phyloP scores from a whole-genome alignment of 2,888 invertebrate genomes.

The Ormyrus labotus region DNA sequence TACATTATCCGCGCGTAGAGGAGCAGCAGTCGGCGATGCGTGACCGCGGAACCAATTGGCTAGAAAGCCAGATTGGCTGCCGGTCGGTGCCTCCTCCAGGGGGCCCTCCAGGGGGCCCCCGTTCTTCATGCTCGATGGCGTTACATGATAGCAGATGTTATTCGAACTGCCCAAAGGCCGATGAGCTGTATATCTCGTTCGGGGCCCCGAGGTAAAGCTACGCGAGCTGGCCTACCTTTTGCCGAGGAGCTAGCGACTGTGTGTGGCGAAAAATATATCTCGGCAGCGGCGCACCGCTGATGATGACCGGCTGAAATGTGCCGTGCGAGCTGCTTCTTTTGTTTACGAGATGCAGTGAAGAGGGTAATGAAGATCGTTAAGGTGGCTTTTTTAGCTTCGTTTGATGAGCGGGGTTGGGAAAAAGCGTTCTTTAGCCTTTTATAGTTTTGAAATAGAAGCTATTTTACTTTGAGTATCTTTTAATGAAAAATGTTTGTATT shows the following conservation, averaged over 20 bases:
- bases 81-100: not conserved
- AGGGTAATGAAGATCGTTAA: too few relatives aligned
- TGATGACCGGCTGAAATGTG: too few relatives aligned
- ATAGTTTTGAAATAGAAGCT: too few relatives aligned
- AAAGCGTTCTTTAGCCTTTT: too few relatives aligned
- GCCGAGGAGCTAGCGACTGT: not conserved
- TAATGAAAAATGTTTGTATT: constrained; percentile 25
- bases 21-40: not conserved
- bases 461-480: not conserved
- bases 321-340: too few relatives aligned
- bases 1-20: too few relatives aligned
- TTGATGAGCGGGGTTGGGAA: too few relatives aligned
- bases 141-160: constrained; percentile 50
- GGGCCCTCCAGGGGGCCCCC: not conserved
- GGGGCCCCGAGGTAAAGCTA: not conserved
- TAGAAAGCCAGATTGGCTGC: constrained; percentile 47
- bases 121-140: constrained; percentile 43
- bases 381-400: too few relatives aligned
- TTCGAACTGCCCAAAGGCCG: constrained; percentile 29
- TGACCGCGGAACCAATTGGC: constrained; percentile 46
- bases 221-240: constrained; percentile 30
- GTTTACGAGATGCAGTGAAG: too few relatives aligned
- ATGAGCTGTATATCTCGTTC: constrained; percentile 28
- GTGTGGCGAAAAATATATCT: too few relatives aligned
- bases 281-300: too few relatives aligned